Base-by-base conservation (phyloP, 2,797 vertebrate species). In the Discoglossus pictus region DNA sequence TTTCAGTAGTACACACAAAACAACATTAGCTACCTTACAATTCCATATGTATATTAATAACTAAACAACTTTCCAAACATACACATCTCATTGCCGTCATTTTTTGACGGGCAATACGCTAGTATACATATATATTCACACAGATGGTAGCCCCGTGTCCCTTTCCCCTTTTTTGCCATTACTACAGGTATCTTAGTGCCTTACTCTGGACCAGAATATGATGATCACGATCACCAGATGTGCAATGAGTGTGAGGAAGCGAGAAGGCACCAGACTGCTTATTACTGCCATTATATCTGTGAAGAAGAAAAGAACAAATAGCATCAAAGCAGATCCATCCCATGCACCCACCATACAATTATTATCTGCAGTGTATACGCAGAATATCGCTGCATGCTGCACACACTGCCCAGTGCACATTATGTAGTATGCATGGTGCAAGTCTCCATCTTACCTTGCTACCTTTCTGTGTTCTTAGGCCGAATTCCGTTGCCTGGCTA, bases 191-290 rank as follows among this genome's bases (percentile, higher is more conserved):
- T n/a, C n/a, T n/a, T n/a, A 39, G 15, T 12, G 6, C 12, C 87
- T 87, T 84, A 96, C 94, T 87, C 93, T 85, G 3, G 93, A 92
- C 93, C 93, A 96, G 73, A 95, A 95, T 64, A 95, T 91, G 1
- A 90, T 93, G 76, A 96, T 90, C 50, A 95, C 92, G 12, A 96
- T 90, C 59, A 95, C 91, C 16, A 96, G 83, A 46, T 96, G 94
- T 35, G 94, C 88, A 1, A 81, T 79, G 38, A 95, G 82, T 1
- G 92, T 93, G 68, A 96, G 83, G 75, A 96, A 96, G 10, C 93
- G 88, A 0, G 91, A 88, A 6, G 94, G 93, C 1, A 96, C 84
- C 1, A 96, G 85, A 44, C 88, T 92, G 44, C 64, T 82, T 11
- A 92, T 70, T 23, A 76, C 83, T 2, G 89, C 79, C 94, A 95